Evolutionary conservation across 1,140 invertebrate species (phyloP), one percentile per base, ranked within the genome.

Genomic region (Ostrea edulis): DNA sequence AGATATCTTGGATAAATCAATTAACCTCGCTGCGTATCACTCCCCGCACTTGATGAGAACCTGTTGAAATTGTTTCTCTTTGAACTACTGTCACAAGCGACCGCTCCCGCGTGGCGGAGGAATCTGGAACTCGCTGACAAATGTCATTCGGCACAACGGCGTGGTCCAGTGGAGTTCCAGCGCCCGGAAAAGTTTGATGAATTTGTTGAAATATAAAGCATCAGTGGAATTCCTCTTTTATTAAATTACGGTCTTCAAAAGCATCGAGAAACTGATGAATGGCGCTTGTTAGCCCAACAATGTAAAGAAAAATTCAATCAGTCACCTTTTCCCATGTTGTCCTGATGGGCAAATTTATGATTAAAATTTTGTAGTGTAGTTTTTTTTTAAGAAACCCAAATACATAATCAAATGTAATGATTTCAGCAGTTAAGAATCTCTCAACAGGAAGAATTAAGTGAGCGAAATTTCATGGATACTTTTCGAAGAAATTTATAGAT

Each of bases 1-100:
- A 25, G 68, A 29, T 77, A 77, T 77, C 68, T 77, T 77, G 68
- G 68, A 77, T 77, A 77, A 77, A 77, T 77, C 68, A 29, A 77
- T 77, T 77, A 77, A 77, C 35, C 68, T 7, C 68, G 68, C 22
- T 77, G 9, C 25, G 12, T 77, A 77, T 25, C 68, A 35, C 68
- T 25, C 68, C 5, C 8, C 55, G n/a, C 25, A 29, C 68, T 77
- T 77, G 68, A 77, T 77, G 68, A 25, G 29, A 77, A 77, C 22
- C 68, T 77, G 68, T 29, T 12, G 68, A 44, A 44, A 35, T 35
- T 35, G 14, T 29, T 29, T 77, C 25, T 77, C 68, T 77, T 77
- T 77, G 68, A 77, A 77, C 25, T 77, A 20, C 25, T 77, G 68
- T 29, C 68, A 77, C 68, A 25, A 25, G 14, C 11, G 14, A 14